A percentile compares a stretch with the other conserved stretches of the same genome.
phyloP scores from a whole-genome alignment of 2,888 invertebrate species.

The Dasypolia templi region DNA sequence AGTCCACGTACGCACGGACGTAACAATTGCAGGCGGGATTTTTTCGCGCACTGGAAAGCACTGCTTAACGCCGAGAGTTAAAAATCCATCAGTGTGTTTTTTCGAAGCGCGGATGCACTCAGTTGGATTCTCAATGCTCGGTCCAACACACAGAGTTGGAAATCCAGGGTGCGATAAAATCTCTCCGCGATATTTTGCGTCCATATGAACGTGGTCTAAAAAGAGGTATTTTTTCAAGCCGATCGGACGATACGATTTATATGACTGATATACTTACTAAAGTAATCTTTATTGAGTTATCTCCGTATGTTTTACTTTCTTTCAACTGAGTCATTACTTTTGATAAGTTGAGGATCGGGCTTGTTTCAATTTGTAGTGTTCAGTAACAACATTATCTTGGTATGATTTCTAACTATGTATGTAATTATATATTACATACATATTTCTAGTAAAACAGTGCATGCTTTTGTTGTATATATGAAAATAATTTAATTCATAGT shows the following conservation, averaged over 20 bases:
- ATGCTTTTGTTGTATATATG: background rate
- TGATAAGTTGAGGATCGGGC: conserved; percentile 25
- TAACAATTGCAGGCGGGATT: too few relatives aligned
- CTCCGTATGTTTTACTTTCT: conserved; percentile 49
- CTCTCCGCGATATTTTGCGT: too few relatives aligned
- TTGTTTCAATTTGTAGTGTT: conserved; percentile 19
- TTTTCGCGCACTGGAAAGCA: too few relatives aligned
- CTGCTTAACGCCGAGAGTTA: too few relatives aligned
- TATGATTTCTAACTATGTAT: background rate
- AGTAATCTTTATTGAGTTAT: conserved; percentile 45
- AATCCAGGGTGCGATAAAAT: too few relatives aligned
- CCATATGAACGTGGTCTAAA: too few relatives aligned
- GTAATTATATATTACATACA: background rate
- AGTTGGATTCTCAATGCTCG: too few relatives aligned
- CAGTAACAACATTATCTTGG: background rate
- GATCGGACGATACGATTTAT: conserved; percentile 49
- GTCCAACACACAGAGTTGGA: too few relatives aligned
- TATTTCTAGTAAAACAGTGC: background rate
- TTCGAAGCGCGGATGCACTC: too few relatives aligned
- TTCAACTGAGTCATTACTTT: conserved; percentile 44
- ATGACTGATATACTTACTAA: conserved; percentile 46
- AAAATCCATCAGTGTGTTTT: too few relatives aligned
- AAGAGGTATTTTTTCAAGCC: conserved; percentile 37
- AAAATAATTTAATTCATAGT: conserved; percentile 6
- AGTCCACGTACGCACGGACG: too few relatives aligned